Conservation (phyloP, 2,888 invertebrate species). For the Orgyia antiqua region DNA sequence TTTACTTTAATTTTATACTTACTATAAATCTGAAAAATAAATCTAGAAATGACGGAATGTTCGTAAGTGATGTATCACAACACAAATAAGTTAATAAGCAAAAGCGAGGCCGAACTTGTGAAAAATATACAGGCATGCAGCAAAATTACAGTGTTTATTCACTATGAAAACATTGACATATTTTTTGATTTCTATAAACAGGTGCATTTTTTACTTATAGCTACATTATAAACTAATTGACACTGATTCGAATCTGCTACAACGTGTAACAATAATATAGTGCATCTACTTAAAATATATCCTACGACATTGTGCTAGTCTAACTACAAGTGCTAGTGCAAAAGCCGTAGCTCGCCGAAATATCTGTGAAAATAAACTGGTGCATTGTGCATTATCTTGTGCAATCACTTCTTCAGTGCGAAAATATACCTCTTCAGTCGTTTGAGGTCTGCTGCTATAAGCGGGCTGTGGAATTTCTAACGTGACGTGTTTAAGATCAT, state of each 20-base stretch:
- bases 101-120: conserved; percentile 54
- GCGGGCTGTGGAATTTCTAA: conserved; percentile 60
- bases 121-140: conserved; percentile 23
- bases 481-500: conserved; percentile 48
- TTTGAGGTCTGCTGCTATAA: conserved; percentile 54
- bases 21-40: too few species aligned
- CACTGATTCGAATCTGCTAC: not conserved
- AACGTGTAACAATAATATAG: conserved; percentile 6
- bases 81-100: conserved; percentile 26
- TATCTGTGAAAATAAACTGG: conserved; percentile 25
- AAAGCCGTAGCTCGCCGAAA: conserved; percentile 30
- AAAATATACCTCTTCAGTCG: conserved; percentile 62
- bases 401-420: conserved; percentile 30
- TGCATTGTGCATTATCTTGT: conserved; percentile 36
- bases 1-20: too few species aligned
- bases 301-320: conserved; percentile 6
- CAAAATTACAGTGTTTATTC: conserved; percentile 12
- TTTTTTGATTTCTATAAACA: too few species aligned
- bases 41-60: too few species aligned
- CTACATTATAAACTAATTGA: too few species aligned
- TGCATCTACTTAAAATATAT: conserved; percentile 8
- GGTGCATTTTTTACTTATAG: too few species aligned
- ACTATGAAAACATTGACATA: conserved; percentile 32
- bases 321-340: conserved; percentile 39
- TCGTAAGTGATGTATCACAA: too few species aligned